Base-by-base conservation (phyloP, 2,113 vertebrate genomes). In the Sylvicapra grimmia region DNA sequence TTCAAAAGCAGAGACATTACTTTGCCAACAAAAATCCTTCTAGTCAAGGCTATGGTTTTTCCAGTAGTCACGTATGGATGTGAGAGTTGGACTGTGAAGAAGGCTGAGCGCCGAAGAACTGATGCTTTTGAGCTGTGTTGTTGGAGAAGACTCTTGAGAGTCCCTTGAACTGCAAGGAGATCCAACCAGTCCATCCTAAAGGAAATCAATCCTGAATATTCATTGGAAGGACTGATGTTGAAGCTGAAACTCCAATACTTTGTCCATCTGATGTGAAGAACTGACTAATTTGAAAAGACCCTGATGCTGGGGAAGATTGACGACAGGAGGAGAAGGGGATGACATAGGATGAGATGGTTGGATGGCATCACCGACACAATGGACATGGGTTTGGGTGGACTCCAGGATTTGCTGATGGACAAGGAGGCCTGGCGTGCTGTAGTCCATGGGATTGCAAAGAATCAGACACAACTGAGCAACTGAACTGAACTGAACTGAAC, bases 401-500 rank as follows among this genome's bases (percentile, higher is more conserved):
- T 72, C n/a, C 2, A 5, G 68, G n/a, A 72, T n/a, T 21, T 23
- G 19, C n/a, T 72, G n/a, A 72, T 72, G n/a, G 68, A 23, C 10
- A 72, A 19, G 68, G n/a, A 72, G 18, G n/a, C n/a, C n/a, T 72
- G n/a, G 68, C 0, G 0, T 36, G 19, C 19, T 72, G 68, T 19
- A 23, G n/a, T 40, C n/a, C 19, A 72, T 23, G 19, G 19, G n/a
- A 3, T 40, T 3, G 5, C n/a, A 72, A 72, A 72, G n/a, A 40
- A 36, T 72, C 5, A 0, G 68, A 40, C 68, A 72, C 3, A 1
- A 23, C 68, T 23, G n/a, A 40, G 19, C 0, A 5, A 23, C 68
- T 72, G n/a, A 72, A 72, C 19, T 68, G n/a, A 72, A 72, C 19
- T 68, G 61, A 33, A 33, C 14, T 68, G n/a, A 72, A 12, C 65